Base-by-base conservation (phyloP, 2,113 vertebrate genomes). In the Charadrius vociferus region DNA sequence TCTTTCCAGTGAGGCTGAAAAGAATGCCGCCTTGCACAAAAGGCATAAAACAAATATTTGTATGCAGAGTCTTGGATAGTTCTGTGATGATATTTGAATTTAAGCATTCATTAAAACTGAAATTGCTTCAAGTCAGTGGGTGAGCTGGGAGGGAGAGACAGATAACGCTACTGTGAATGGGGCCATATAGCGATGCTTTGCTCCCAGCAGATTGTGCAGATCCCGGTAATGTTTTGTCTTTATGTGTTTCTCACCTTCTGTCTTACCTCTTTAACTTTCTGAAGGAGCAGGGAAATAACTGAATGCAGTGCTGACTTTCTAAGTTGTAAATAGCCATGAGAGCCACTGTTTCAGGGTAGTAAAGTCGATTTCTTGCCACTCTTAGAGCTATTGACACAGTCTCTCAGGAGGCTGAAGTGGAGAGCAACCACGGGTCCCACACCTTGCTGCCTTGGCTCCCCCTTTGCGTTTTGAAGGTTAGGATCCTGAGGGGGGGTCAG, bases 181-280 rank as follows among this genome's bases (percentile, higher is more conserved):
- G 86, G 88, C 95, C 80, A 61, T 93, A 95, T 58, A 95, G 65
- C 8, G n/a, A 80, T 70, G 83, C 77, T 96, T 93, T 67, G 83
- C 77, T 97, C 88, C 77, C 92, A 93, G 88, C 86, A 93, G 88
- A 95, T 49, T 73, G 52, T 91, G 82, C 80, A 75, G 83, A 95
- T 89, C 68, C 73, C 2, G 53, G 92, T 93, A 92, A 97, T 96
- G 90, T 90, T 93, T 94, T 81, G 72, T 90, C 95, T 88, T 95
- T 96, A 96, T 95, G 90, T 58, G 75, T 91, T 96, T 94, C 94
- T 93, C 88, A 97, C 94, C 94, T 96, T 97, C 90, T 97, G 95
- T 96, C 94, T 96, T 94, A 92, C 81, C 93, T 95, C 72, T 95
- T 97, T 93, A 95, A 84, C 83, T 96, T 96, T 90, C 89, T 87